Conservation (phyloP, 2,113 vertebrate genomes). For the Chrysochloris asiatica region DNA sequence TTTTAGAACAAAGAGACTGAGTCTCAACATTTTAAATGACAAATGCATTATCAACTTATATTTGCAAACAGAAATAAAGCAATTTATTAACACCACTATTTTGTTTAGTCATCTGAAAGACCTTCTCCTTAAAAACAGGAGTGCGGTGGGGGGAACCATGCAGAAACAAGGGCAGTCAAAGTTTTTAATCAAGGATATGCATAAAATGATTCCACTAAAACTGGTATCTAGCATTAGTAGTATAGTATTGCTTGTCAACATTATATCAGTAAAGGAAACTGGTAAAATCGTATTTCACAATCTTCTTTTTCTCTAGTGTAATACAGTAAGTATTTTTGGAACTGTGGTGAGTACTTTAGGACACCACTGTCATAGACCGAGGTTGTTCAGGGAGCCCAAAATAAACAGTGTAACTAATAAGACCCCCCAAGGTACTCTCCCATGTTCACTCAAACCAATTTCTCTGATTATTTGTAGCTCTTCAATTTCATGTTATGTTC, state of each 20-base stretch:
- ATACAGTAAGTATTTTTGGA: not conserved
- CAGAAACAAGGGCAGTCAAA: not conserved
- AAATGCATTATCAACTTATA: slow-evolving; percentile 32
- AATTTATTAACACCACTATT: too few relatives aligned
- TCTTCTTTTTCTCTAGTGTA: not conserved
- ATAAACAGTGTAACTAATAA: not conserved
- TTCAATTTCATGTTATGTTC: not conserved
- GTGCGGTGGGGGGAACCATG: too few relatives aligned
- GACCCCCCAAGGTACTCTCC: not conserved
- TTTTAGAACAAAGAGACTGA: slow-evolving; percentile 19
- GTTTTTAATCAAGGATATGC: slow-evolving; percentile 12
- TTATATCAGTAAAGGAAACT: slow-evolving; percentile 35
- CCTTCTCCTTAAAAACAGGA: too few relatives aligned
- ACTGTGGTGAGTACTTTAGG: not conserved
- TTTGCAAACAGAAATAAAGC: slow-evolving; percentile 23
- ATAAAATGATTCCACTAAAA: slow-evolving; percentile 26
- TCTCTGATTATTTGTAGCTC: not conserved
- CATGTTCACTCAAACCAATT: not conserved
- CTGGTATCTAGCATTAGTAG: not conserved
- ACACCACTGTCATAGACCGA: not conserved
- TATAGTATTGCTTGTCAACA: not conserved
- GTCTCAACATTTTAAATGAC: slow-evolving; percentile 41
- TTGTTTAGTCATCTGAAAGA: too few relatives aligned
- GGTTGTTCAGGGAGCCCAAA: not conserved
- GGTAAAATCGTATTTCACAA: not conserved